Percentiles rank a stretch among this genome's conserved stretches.
Evolutionary conservation across 53 echinoderm and acorn worm species (phyloP).

Genomic region (Pentamera pediparva): DNA sequence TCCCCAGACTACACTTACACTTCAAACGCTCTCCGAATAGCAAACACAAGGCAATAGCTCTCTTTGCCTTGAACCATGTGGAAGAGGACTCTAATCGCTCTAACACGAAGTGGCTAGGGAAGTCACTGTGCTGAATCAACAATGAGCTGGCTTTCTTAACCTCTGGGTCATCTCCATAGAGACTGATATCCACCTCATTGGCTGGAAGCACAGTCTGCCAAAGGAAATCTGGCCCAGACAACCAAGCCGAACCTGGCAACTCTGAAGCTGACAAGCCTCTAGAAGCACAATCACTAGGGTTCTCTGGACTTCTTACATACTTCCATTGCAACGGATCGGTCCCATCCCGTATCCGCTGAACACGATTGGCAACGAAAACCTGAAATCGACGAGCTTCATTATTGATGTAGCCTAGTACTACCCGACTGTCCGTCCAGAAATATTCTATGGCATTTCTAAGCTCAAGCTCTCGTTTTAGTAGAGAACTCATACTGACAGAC

Average conservation of each 20-base stretch:
- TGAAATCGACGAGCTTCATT: conserved; percentile 50
- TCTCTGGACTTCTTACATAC: conserved; percentile 34
- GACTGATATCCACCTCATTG: neutral
- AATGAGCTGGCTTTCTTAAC: neutral
- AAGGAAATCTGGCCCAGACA: conserved; percentile 42
- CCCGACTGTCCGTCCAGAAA: conserved; percentile 56
- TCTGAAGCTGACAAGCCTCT: conserved; percentile 29
- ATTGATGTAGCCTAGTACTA: conserved; percentile 48
- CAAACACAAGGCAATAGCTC: neutral
- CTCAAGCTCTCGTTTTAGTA: conserved; percentile 40
- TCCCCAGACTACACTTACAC: neutral
- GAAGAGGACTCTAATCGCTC: neutral
- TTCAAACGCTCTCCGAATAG: neutral
- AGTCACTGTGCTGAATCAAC: neutral
- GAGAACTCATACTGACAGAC: conserved; percentile 44
- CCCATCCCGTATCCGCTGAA: conserved; percentile 38
- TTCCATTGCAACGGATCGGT: conserved; percentile 35
- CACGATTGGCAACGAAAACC: conserved; percentile 49
- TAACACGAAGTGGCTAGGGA: neutral
- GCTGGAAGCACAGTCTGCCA: neutral
- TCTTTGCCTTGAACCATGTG: conserved; percentile 4
- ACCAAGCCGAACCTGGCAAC: conserved; percentile 25
- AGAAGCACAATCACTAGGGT: conserved; percentile 46
- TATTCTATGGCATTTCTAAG: conserved; percentile 33
- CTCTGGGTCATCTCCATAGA: conserved; percentile 4